Conservation (phyloP, 1,140 invertebrate genomes). For the Popillia japonica region DNA sequence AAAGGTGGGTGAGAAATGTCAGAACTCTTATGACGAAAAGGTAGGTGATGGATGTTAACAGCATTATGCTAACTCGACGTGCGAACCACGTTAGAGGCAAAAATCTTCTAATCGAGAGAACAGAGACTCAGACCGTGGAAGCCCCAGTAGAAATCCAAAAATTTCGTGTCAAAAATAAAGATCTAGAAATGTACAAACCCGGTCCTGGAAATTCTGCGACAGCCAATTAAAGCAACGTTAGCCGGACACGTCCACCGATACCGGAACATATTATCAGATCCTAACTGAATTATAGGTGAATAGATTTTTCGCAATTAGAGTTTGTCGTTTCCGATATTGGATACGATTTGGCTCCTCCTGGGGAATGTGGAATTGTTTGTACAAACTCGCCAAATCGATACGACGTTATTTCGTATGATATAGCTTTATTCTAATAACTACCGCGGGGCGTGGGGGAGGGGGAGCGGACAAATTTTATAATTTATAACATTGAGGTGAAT, state of each 20-base stretch:
- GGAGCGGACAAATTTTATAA: neutral
- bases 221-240: neutral
- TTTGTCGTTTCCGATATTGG: neutral
- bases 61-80: too few species aligned
- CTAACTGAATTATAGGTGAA: conserved; percentile 6
- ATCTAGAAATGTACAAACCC: neutral
- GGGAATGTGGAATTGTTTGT: neutral
- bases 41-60: too few species aligned
- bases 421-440: too few species aligned
- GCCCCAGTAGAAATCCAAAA: too few species aligned
- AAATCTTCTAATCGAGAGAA: too few species aligned
- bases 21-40: too few species aligned
- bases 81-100: too few species aligned
- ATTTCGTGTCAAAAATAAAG: too few species aligned
- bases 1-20: too few species aligned
- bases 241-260: neutral
- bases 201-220: neutral
- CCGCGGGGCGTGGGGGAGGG: neutral
- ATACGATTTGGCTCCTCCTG: neutral
- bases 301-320: conserved; percentile 11
- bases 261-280: neutral
- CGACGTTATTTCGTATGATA: too few species aligned
- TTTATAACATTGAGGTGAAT: neutral
- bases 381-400: neutral
- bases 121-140: too few species aligned